These are phyloP conservation scores for Allygus modestus DNA, from an alignment of 2,888 invertebrate genomes.

Conservation along the genomic window DNA sequence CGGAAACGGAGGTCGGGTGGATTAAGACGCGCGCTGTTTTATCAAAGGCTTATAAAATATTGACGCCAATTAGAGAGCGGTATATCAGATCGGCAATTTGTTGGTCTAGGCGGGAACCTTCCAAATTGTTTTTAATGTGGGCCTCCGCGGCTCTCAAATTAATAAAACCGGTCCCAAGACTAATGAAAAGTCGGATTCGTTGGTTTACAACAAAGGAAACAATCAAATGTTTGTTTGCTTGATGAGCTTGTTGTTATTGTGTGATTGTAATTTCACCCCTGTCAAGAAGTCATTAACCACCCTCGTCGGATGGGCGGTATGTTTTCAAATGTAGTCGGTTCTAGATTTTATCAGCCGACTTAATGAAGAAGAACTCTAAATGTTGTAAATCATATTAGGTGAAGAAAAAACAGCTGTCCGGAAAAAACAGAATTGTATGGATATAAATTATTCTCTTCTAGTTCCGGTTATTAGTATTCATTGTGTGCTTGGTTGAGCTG, in stretches of 20 bases:
- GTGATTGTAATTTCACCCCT: conserved; percentile 8
- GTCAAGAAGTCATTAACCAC: neutral
- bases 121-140: conserved; percentile 44
- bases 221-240: conserved; percentile 40
- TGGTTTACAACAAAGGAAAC: conserved; percentile 41
- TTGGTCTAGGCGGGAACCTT: conserved; percentile 48
- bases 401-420: no score
- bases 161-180: conserved; percentile 50
- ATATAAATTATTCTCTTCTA: no score
- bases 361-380: neutral
- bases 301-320: neutral
- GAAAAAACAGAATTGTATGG: no score
- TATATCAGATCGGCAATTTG: conserved; percentile 51
- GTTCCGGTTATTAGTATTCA: no score
- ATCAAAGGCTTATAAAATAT: conserved; percentile 52
- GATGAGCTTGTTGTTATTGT: conserved; percentile 35
- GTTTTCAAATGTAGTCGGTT: neutral
- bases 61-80: conserved; percentile 35
- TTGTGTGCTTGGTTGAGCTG: no score
- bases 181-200: conserved; percentile 28
- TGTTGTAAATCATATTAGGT: conserved; percentile 1
- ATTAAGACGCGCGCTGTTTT: conserved; percentile 26
- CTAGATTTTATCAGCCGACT: neutral
- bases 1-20: conserved; percentile 8
- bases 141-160: conserved; percentile 6